These are phyloP conservation scores for Xylota sylvarum DNA, from an alignment of 2,888 invertebrate genomes.

Conservation along the genomic window DNA sequence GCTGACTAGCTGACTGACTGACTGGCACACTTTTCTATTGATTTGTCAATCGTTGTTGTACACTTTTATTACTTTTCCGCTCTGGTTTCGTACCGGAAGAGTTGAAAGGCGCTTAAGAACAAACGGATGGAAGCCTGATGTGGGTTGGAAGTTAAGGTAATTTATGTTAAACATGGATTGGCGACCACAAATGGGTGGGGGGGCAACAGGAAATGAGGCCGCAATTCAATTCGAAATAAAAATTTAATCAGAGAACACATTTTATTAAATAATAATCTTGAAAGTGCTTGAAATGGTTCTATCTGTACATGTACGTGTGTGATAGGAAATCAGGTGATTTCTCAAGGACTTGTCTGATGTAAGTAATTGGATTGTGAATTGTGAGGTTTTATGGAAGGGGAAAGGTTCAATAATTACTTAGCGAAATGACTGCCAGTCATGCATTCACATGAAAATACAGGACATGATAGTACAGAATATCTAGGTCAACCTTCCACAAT, in stretches of 20 bases:
- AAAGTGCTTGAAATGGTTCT: not conserved
- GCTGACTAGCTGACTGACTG: not conserved
- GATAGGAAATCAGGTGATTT: not conserved
- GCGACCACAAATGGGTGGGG: not conserved
- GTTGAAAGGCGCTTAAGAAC: not conserved
- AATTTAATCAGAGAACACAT: not conserved
- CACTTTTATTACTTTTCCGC: conserved; percentile 18
- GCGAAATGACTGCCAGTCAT: no score
- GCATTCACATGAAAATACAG: no score
- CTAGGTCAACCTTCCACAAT: no score
- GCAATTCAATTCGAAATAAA: not conserved
- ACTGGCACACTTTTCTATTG: conserved; percentile 29
- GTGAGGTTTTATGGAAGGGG: not conserved
- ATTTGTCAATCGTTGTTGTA: conserved; percentile 33
- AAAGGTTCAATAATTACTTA: no score
- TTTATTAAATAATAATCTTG: not conserved
- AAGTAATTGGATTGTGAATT: not conserved
- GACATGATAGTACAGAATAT: no score
- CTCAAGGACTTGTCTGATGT: not conserved
- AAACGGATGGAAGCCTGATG: not conserved
- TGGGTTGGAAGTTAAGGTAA: not conserved
- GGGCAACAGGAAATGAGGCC: not conserved
- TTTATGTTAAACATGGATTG: not conserved
- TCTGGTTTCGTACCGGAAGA: conserved; percentile 15
- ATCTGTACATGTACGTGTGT: not conserved